These are phyloP conservation scores for Drosophila leonis DNA, from an alignment of 2,888 invertebrate species.

Conservation along the genomic window DNA sequence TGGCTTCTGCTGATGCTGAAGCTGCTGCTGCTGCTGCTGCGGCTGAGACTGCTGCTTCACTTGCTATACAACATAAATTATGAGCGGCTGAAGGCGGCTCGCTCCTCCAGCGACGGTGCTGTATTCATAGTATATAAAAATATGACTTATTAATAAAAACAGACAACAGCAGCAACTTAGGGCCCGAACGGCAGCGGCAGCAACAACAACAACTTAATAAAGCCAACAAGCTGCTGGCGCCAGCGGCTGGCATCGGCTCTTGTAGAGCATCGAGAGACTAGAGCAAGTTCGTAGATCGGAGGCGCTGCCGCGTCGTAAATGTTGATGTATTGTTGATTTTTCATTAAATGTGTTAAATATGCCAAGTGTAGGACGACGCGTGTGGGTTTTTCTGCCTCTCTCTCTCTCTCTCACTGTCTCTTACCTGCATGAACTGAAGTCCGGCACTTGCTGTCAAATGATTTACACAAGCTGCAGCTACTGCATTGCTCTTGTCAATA, in stretches of 20 bases:
- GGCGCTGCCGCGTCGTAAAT: constrained; percentile 65
- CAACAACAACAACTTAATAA: constrained; percentile 75
- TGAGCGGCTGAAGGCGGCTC: constrained; percentile 41
- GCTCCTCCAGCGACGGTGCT: constrained; percentile 24
- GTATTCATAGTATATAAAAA: constrained; percentile 66
- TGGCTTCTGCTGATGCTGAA: constrained; percentile 6
- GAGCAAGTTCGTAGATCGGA: constrained; percentile 27
- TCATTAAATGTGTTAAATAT: constrained; percentile 81
- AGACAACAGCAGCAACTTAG: constrained; percentile 63
- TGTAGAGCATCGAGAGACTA: constrained; percentile 35
- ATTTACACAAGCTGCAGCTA: constrained; percentile 35
- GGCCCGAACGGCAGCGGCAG: constrained; percentile 17
- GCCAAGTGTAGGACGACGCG: constrained; percentile 72
- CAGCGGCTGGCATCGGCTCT: constrained; percentile 42
- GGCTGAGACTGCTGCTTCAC: constrained; percentile 25
- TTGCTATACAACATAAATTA: constrained; percentile 69
- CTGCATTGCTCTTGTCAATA: not conserved
- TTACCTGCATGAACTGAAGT: constrained; percentile 39
- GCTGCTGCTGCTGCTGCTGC: constrained; percentile 19
- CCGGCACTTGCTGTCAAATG: constrained; percentile 48
- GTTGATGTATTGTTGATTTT: constrained; percentile 79
- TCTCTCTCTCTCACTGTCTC: not conserved
- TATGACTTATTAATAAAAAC: constrained; percentile 82
- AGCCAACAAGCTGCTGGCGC: constrained; percentile 71
- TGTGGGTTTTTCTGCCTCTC: constrained; percentile 65